phyloP scores from a whole-genome alignment of 2,797 vertebrate species.

The Crenuchus spilurus region DNA sequence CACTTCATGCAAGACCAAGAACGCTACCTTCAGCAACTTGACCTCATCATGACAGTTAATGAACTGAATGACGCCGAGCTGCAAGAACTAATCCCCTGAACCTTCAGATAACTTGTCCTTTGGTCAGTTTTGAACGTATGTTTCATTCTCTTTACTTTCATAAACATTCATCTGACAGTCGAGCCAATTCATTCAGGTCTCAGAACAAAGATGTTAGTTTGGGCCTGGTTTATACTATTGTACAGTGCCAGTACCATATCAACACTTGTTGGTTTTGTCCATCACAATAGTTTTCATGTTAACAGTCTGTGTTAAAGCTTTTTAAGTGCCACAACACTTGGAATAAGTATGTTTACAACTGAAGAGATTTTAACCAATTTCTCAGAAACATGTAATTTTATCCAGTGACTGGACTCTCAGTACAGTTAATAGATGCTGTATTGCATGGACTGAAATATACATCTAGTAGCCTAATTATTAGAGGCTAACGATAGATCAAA shows the following conservation, averaged over 20 bases:
- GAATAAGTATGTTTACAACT: constrained; percentile 44
- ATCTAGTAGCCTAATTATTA: constrained; percentile 6
- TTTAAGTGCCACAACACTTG: constrained; percentile 41
- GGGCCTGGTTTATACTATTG: constrained; percentile 18
- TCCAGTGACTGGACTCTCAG: background rate
- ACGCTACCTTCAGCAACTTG: constrained; percentile 89
- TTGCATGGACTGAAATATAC: background rate
- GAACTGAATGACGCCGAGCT: constrained; percentile 85
- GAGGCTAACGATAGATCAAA: background rate
- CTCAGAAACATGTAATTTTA: constrained; percentile 34
- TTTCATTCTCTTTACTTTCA: background rate
- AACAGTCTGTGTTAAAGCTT: constrained; percentile 8
- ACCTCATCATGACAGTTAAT: constrained; percentile 89
- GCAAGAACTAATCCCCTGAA: constrained; percentile 77
- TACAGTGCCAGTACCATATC: constrained; percentile 4
- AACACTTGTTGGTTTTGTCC: constrained; percentile 26
- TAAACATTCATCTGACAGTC: background rate
- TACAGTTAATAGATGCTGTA: background rate
- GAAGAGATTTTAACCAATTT: constrained; percentile 41
- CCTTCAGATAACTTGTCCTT: background rate
- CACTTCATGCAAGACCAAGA: constrained; percentile 95
- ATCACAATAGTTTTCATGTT: background rate
- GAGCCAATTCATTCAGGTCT: background rate
- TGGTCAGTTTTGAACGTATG: background rate
- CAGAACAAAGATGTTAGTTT: background rate